Conservation (phyloP, 2,113 vertebrate species). For the Hippocampus zosterae region DNA sequence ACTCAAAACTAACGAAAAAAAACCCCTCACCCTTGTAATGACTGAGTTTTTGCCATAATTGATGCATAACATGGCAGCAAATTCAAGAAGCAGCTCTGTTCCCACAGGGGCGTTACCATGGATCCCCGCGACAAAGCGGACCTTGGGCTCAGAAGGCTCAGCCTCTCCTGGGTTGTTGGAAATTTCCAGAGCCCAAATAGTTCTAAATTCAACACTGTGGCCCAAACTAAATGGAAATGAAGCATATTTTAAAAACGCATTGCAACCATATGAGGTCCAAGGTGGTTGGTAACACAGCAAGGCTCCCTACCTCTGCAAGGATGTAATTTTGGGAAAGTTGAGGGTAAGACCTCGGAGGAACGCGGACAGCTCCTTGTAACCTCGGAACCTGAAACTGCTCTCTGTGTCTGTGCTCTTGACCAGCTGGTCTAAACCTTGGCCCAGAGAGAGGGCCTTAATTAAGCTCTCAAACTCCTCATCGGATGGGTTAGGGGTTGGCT, state of each 20-base stretch:
- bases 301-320: conserved; percentile 68
- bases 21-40: conserved; percentile 80
- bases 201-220: conserved; percentile 84
- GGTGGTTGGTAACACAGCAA: neutral
- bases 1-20: neutral
- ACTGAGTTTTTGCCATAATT: conserved; percentile 89
- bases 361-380: conserved; percentile 80
- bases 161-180: conserved; percentile 85
- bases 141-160: conserved; percentile 88
- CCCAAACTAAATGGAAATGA: conserved; percentile 77
- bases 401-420: conserved; percentile 75
- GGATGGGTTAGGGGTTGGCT: conserved; percentile 68
- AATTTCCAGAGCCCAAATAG: conserved; percentile 92
- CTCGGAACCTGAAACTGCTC: conserved; percentile 80
- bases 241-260: neutral
- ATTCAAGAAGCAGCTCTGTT: conserved; percentile 88
- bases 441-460: conserved; percentile 86
- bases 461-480: conserved; percentile 81
- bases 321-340: conserved; percentile 89
- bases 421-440: conserved; percentile 81
- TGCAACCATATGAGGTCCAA: neutral
- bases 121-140: conserved; percentile 89
- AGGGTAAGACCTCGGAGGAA: conserved; percentile 82
- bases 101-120: conserved; percentile 93
- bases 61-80: conserved; percentile 89